Conservation (phyloP, 2,113 vertebrate genomes). For the Litocranius walleri region DNA sequence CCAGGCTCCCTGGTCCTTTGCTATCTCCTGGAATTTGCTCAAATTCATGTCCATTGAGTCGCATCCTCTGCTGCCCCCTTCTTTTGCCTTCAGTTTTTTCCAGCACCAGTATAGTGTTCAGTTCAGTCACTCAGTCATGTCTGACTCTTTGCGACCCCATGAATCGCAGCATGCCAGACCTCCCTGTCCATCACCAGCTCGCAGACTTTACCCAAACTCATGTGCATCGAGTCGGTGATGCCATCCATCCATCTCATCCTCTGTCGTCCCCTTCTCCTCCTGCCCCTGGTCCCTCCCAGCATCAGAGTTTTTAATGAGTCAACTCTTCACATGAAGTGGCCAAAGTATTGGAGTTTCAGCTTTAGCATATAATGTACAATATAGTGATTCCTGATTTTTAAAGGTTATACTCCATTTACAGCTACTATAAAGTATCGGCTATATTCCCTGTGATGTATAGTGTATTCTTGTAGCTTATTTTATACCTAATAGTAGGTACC, state of each 20-base stretch:
- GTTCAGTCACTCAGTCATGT: too few relatives aligned
- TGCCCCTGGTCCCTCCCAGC: too few relatives aligned
- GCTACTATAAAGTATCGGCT: not conserved
- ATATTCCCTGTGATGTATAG: not conserved
- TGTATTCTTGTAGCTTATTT: not conserved
- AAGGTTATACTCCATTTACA: not conserved
- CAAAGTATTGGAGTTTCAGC: too few relatives aligned
- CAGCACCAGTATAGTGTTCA: not conserved
- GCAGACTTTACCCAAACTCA: too few relatives aligned
- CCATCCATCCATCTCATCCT: too few relatives aligned
- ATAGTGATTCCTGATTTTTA: not conserved
- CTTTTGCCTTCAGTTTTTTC: not conserved
- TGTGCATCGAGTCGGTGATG: accelerated
- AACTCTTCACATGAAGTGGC: too few relatives aligned
- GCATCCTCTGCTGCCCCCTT: not conserved
- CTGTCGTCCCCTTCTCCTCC: too few relatives aligned
- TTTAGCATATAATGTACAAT: not conserved
- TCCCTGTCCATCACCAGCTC: too few relatives aligned
- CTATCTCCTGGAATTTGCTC: not conserved
- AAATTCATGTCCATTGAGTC: not conserved
- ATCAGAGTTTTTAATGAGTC: too few relatives aligned
- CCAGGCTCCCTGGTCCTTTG: not conserved
- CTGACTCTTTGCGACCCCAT: too few relatives aligned
- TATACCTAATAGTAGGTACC: not conserved
- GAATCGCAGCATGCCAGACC: too few relatives aligned